Percentiles rank a stretch among this genome's conserved stretches.
phyloP scores from a whole-genome alignment of 2,888 invertebrate genomes.

The Ormyrus thymus region DNA sequence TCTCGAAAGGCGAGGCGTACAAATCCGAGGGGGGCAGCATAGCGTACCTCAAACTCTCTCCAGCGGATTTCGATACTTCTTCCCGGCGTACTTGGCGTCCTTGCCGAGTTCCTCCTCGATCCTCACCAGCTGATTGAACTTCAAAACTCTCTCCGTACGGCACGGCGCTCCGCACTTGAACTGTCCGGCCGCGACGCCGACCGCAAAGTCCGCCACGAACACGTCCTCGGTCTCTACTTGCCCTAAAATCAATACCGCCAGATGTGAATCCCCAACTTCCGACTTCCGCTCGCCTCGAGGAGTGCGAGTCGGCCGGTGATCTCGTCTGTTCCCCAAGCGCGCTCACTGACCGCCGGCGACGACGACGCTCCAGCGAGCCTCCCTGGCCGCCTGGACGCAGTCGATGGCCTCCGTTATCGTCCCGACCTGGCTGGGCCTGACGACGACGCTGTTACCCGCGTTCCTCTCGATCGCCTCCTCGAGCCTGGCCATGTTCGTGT shows the following conservation, averaged over 20 bases:
- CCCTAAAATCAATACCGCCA: conserved; percentile 55
- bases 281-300: too few species aligned
- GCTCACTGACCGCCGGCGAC: conserved; percentile 60
- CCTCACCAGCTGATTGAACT: conserved; percentile 71
- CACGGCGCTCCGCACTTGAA: conserved; percentile 70
- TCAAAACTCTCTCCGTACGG: conserved; percentile 65
- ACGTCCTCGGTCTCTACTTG: conserved; percentile 69
- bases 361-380: conserved; percentile 65
- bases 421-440: conserved; percentile 67
- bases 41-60: too few species aligned
- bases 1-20: too few species aligned
- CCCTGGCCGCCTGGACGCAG: conserved; percentile 64
- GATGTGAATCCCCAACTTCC: too few species aligned
- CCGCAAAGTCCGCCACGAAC: conserved; percentile 68
- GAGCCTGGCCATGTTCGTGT: conserved; percentile 67
- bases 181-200: conserved; percentile 67
- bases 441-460: conserved; percentile 65
- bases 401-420: conserved; percentile 69
- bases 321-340: too few species aligned
- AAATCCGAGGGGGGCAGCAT: too few species aligned
- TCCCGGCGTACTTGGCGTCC: conserved; percentile 66
- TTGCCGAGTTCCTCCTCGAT: conserved; percentile 70
- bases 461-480: conserved; percentile 67
- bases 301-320: too few species aligned
- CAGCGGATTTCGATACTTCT: conserved; percentile 61